Percentiles rank a stretch among this genome's conserved stretches.
Evolutionary conservation across 2,797 vertebrate genomes (phyloP).

Genomic region (Pristis pectinata): DNA sequence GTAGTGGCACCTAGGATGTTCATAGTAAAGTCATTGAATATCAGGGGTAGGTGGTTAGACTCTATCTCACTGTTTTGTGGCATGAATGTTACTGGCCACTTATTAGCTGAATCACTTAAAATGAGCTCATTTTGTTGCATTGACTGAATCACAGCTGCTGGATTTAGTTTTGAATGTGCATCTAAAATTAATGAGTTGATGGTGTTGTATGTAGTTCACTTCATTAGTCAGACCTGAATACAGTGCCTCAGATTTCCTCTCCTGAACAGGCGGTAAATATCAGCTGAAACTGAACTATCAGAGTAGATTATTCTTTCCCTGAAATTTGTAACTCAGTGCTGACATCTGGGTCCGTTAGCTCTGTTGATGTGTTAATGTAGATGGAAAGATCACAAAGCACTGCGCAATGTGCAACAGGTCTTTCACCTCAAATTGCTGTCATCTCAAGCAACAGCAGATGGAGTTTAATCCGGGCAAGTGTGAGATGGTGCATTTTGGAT

Average conservation of each 20-base stretch:
- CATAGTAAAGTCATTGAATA: no score
- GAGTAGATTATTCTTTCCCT: neutral
- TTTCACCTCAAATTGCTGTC: neutral
- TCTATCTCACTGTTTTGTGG: neutral
- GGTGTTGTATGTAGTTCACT: neutral
- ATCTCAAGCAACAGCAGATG: neutral
- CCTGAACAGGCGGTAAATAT: neutral
- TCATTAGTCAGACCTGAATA: neutral
- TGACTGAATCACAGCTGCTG: neutral
- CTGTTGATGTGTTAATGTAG: neutral
- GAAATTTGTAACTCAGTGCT: neutral
- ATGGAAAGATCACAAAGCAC: neutral
- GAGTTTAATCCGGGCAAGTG: no score
- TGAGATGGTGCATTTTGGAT: no score
- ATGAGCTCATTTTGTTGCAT: neutral
- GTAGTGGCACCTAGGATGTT: no score
- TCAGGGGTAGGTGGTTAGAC: neutral
- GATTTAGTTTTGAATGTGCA: neutral
- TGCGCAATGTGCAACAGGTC: neutral
- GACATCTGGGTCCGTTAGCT: neutral
- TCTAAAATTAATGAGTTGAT: slow-evolving; percentile 18
- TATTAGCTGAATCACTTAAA: neutral
- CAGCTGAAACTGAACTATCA: neutral
- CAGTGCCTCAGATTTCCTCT: neutral
- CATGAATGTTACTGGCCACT: neutral